Evolutionary conservation across 2,113 vertebrate species (phyloP).

Genomic region (Chamaea fasciata): DNA sequence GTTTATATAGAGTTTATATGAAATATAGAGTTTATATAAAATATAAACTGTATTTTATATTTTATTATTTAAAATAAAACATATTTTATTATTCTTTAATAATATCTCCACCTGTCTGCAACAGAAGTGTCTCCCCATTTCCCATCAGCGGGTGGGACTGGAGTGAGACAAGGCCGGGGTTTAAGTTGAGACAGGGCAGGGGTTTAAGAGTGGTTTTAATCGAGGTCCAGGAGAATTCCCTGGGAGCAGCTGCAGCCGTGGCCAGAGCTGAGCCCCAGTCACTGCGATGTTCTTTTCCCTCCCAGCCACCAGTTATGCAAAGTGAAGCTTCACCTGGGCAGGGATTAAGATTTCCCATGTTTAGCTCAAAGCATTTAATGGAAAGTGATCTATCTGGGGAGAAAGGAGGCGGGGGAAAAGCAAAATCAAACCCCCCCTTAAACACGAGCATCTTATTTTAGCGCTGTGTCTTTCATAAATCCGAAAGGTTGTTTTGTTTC

Average conservation of each 20-base stretch:
- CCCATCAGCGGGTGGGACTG: neutral
- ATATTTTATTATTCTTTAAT: neutral
- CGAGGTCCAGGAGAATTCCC: neutral
- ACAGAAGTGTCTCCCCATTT: fast-evolving
- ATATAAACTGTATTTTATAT: no score
- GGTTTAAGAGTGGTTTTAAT: fast-evolving
- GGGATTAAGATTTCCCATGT: neutral
- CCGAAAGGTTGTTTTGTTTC: neutral
- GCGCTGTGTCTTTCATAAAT: neutral
- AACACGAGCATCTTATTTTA: neutral
- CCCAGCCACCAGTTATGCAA: neutral
- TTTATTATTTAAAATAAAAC: neutral
- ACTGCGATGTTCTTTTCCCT: neutral
- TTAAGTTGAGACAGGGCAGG: neutral
- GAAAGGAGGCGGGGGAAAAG: neutral
- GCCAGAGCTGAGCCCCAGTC: neutral
- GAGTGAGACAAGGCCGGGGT: fast-evolving
- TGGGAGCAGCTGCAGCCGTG: neutral
- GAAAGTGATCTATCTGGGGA: neutral
- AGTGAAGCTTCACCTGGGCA: neutral
- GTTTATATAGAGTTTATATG: no score
- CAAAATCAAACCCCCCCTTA: neutral
- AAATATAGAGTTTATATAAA: no score
- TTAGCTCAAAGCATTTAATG: neutral
- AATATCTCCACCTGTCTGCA: no score